A percentile compares a stretch with the other conserved stretches of the same genome.
These are phyloP conservation scores for Macquaria ambigua DNA, from an alignment of 2,113 vertebrate genomes.

Conservation along the genomic window DNA sequence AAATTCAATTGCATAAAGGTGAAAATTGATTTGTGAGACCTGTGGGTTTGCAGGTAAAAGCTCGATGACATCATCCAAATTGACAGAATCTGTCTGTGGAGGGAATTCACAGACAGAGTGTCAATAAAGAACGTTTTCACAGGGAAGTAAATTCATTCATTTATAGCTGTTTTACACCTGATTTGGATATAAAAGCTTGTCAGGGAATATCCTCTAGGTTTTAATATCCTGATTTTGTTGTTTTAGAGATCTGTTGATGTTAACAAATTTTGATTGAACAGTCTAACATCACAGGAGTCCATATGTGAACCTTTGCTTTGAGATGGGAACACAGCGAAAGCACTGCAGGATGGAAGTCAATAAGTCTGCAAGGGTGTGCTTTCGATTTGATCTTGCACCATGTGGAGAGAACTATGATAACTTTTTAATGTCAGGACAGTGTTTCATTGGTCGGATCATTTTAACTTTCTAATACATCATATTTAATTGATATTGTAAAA, in stretches of 20 bases:
- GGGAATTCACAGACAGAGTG: not conserved
- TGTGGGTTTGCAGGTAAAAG: not conserved
- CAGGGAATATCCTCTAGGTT: constrained; percentile 1
- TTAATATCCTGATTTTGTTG: constrained; percentile 1
- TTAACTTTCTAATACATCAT: not conserved
- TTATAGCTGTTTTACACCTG: not conserved
- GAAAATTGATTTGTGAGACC: not conserved
- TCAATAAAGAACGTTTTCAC: constrained; percentile 1
- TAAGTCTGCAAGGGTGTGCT: constrained; percentile 59
- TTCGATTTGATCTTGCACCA: constrained; percentile 63
- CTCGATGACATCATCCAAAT: constrained; percentile 3
- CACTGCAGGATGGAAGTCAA: constrained; percentile 66
- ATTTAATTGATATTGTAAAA: constrained; percentile 29
- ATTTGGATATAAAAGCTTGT: constrained; percentile 1
- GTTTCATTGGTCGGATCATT: not conserved
- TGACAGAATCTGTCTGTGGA: not conserved
- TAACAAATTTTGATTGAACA: constrained; percentile 51
- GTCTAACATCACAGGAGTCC: constrained; percentile 44
- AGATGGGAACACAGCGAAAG: constrained; percentile 45
- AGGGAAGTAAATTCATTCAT: not conserved
- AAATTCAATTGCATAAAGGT: constrained; percentile 1
- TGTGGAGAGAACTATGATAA: constrained; percentile 12
- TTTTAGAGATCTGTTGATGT: constrained; percentile 42
- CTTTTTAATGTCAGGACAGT: constrained; percentile 36
- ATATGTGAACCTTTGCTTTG: constrained; percentile 63